phyloP scores from a whole-genome alignment of 2,797 vertebrate species.

The Eulemur coronatus region DNA sequence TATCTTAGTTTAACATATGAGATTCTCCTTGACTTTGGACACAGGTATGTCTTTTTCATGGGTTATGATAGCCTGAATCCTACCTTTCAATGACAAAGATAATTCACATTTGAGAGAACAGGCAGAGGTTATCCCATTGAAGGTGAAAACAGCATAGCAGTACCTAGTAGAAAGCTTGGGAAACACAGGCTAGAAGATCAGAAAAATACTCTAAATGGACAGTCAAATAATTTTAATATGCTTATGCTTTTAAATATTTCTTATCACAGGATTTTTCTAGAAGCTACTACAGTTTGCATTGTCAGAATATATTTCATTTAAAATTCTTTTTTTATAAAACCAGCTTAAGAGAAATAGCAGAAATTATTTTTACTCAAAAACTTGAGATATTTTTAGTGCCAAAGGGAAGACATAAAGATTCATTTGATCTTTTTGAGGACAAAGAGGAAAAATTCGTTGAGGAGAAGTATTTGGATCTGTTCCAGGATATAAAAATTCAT shows the following conservation, averaged over 20 bases:
- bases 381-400: neutral
- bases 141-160: rapidly evolving
- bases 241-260: neutral
- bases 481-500: neutral
- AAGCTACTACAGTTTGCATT: neutral
- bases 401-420: neutral
- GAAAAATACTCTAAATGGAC: neutral
- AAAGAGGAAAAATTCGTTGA: neutral
- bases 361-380: neutral
- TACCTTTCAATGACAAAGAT: neutral
- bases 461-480: neutral
- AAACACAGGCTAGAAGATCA: neutral
- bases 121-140: neutral
- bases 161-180: neutral
- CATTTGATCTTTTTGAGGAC: neutral
- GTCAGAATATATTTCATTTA: neutral
- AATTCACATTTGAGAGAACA: neutral
- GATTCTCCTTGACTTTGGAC: neutral
- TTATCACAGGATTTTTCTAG: neutral
- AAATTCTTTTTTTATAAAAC: neutral
- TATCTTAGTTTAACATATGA: neutral
- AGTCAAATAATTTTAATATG: neutral
- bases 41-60: neutral
- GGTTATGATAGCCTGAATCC: neutral
- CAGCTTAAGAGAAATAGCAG: neutral